These are phyloP conservation scores for Myocastor coypus DNA, from an alignment of 2,113 vertebrate genomes.

Conservation along the genomic window DNA sequence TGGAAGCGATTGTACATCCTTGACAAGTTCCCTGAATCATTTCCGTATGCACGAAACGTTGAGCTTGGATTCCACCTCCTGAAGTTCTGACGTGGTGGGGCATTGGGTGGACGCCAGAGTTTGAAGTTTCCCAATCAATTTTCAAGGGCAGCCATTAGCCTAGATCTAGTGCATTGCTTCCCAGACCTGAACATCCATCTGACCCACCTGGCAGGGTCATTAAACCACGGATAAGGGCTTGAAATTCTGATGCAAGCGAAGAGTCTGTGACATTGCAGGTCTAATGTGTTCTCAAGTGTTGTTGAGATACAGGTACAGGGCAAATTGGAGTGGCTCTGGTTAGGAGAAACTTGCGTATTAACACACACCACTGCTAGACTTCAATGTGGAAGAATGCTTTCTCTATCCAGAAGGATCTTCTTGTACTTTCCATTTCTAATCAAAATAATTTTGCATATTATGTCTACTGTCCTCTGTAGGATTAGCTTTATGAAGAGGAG, in stretches of 20 bases:
- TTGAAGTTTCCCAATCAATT: neutral
- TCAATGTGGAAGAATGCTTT: neutral
- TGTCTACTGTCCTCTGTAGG: neutral
- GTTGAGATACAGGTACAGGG: neutral
- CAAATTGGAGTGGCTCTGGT: neutral
- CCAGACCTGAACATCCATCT: neutral
- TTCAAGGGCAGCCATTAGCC: neutral
- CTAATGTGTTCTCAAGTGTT: neutral
- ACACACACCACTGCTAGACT: neutral
- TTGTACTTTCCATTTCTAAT: neutral
- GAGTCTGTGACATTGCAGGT: neutral
- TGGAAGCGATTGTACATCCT: neutral
- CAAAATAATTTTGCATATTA: conserved; percentile 47
- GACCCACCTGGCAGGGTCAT: neutral
- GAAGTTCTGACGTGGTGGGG: neutral
- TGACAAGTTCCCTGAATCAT: neutral
- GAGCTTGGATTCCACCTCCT: too few species aligned
- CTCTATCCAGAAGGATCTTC: neutral
- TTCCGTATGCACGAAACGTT: neutral
- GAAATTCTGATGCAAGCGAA: neutral
- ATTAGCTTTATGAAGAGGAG: conserved; percentile 11
- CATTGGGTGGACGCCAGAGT: neutral
- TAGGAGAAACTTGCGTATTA: neutral
- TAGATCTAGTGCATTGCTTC: neutral
- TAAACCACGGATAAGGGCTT: neutral